Conservation (phyloP, 2,888 invertebrate species). For the Cataglyphis albicans region DNA sequence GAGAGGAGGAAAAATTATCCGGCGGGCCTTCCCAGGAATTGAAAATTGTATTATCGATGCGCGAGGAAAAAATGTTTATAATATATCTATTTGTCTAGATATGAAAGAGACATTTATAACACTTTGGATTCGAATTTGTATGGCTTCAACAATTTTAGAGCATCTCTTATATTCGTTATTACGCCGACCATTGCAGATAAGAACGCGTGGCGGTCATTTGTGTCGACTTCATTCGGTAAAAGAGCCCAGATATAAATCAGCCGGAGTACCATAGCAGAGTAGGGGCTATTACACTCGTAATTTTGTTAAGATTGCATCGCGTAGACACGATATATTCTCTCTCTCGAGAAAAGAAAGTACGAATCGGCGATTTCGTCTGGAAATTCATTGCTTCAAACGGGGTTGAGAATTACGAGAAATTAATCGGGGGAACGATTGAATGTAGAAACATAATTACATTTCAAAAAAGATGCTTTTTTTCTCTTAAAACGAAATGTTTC, state of each 20-base stretch:
- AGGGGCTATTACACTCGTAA: constrained; percentile 67
- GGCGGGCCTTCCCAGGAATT: constrained; percentile 26
- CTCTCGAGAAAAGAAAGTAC: constrained; percentile 56
- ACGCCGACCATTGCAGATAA: neutral
- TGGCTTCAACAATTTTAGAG: neutral
- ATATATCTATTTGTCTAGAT: constrained; percentile 16
- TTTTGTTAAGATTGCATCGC: constrained; percentile 68
- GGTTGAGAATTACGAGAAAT: constrained; percentile 65
- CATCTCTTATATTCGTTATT: constrained; percentile 21
- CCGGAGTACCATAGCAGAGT: constrained; percentile 24
- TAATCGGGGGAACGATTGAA: constrained; percentile 63
- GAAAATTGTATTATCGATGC: constrained; percentile 36
- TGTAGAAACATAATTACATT: constrained; percentile 59
- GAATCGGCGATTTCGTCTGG: constrained; percentile 54
- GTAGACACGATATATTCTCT: constrained; percentile 60
- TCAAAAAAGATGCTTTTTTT: constrained; percentile 57
- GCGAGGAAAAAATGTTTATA: neutral
- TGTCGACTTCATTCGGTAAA: constrained; percentile 49
- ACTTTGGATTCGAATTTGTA: neutral
- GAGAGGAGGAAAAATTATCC: constrained; percentile 39
- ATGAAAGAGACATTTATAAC: neutral
- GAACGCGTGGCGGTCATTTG: constrained; percentile 47
- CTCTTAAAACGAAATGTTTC: neutral
- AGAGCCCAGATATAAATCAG: constrained; percentile 55
- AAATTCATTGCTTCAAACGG: constrained; percentile 61